These are phyloP conservation scores for Aphodius granarius DNA, from an alignment of 2,888 invertebrate genomes.

Conservation along the genomic window DNA sequence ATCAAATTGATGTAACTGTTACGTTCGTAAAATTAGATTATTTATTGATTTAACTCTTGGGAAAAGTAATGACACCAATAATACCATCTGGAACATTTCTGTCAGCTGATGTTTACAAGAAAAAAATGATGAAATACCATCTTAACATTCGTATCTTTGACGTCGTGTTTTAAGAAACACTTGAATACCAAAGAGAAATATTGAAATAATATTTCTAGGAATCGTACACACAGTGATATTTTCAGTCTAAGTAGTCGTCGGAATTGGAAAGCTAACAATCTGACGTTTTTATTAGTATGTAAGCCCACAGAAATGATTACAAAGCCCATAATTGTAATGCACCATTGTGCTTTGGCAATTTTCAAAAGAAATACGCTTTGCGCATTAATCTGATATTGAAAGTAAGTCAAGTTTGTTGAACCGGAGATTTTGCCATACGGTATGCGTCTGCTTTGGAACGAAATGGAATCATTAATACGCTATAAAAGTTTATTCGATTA, in stretches of 20 bases:
- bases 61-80: background rate
- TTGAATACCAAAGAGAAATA: background rate
- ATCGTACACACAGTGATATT: background rate
- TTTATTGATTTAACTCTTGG: background rate
- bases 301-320: background rate
- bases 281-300: background rate
- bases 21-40: too few species aligned
- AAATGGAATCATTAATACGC: background rate
- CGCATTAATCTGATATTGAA: background rate
- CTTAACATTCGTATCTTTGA: background rate
- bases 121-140: background rate
- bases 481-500: background rate
- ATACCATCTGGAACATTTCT: background rate
- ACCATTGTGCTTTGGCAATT: background rate
- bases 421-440: background rate
- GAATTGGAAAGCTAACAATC: background rate
- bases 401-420: background rate
- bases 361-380: background rate
- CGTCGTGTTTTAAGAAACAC: background rate
- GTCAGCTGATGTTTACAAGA: background rate
- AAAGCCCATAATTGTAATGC: background rate
- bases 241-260: background rate
- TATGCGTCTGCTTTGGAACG: background rate
- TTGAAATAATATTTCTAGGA: background rate
- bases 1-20: too few species aligned